phyloP scores from a whole-genome alignment of 2,113 vertebrate species.

The Ictidomys tridecemlineatus region DNA sequence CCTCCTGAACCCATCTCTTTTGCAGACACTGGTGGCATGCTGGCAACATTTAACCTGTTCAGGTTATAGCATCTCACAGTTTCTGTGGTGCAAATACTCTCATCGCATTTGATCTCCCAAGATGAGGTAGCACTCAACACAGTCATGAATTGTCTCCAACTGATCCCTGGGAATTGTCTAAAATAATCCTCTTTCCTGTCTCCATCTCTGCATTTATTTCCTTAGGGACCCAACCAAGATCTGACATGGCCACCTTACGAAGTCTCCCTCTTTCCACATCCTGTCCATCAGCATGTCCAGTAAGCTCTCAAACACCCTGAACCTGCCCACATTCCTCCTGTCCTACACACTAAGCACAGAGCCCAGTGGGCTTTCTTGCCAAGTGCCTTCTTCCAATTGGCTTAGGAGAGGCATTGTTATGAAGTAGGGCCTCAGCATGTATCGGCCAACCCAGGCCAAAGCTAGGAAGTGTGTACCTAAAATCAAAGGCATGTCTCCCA shows the following conservation, averaged over 20 bases:
- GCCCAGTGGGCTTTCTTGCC: not conserved
- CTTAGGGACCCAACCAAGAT: not conserved
- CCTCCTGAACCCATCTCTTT: not conserved
- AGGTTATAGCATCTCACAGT: not conserved
- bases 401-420: not conserved
- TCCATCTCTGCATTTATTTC: not conserved
- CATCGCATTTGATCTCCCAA: not conserved
- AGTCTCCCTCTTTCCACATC: not conserved
- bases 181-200: not conserved
- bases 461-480: fast-evolving
- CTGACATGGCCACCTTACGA: not conserved
- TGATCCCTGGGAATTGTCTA: not conserved
- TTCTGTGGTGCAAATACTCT: not conserved
- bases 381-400: fast-evolving
- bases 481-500: fast-evolving
- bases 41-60: not conserved
- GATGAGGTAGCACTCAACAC: not conserved
- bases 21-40: not conserved
- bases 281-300: not conserved
- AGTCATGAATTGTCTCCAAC: not conserved
- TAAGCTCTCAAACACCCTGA: too few species aligned
- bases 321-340: too few species aligned
- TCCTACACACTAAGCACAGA: not conserved
- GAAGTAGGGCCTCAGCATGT: fast-evolving
- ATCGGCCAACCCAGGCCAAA: not conserved